These are phyloP conservation scores for Diuraphis noxia DNA, from an alignment of 1,140 invertebrate species.

Conservation along the genomic window DNA sequence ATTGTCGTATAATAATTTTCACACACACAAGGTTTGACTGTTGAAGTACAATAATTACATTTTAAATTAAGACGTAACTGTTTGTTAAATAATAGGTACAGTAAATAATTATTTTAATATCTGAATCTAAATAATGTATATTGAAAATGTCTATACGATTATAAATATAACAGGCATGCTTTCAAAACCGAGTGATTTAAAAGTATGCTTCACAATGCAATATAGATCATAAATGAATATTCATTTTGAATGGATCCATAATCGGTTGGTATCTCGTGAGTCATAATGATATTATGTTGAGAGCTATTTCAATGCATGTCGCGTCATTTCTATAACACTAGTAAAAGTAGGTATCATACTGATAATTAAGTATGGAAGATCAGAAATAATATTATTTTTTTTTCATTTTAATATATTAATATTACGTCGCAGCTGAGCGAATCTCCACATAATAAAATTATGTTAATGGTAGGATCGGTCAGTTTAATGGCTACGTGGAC, in stretches of 20 bases:
- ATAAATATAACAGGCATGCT: background rate
- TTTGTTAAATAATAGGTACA: conserved; percentile 1
- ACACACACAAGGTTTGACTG: background rate
- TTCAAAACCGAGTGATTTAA: background rate
- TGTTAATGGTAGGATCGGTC: too few relatives aligned
- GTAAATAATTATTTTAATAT: background rate
- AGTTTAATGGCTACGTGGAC: too few relatives aligned
- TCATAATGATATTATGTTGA: background rate
- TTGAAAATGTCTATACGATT: background rate
- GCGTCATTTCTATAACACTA: background rate
- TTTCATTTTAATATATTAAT: background rate
- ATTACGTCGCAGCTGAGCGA: background rate
- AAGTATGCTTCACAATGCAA: background rate
- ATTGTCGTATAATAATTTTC: background rate
- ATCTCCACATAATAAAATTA: too few relatives aligned
- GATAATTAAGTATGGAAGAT: background rate
- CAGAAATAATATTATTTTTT: background rate
- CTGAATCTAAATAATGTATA: background rate
- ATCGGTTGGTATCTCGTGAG: background rate
- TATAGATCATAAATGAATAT: background rate
- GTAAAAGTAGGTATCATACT: background rate
- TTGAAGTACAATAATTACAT: background rate
- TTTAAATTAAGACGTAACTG: background rate
- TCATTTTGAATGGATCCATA: background rate
- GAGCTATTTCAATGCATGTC: background rate